Percentiles rank a stretch among this genome's conserved stretches.
phyloP scores from a whole-genome alignment of 2,888 invertebrate species.

The Acronicta leporina region DNA sequence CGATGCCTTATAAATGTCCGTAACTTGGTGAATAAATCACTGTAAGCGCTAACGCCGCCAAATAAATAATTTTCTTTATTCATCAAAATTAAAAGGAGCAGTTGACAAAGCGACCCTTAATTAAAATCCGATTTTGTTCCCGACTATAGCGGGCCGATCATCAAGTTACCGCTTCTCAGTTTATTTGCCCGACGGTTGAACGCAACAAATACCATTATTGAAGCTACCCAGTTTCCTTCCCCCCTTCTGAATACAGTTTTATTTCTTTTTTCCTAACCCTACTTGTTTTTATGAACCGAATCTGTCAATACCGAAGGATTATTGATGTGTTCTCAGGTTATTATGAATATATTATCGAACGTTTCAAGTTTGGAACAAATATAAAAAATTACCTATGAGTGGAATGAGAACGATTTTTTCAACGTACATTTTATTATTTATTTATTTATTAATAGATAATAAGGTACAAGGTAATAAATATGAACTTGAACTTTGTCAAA shows the following conservation, averaged over 20 bases:
- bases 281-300: slow-evolving; percentile 57
- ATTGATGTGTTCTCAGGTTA: slow-evolving; percentile 51
- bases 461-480: no score
- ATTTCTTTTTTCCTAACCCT: slow-evolving; percentile 49
- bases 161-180: slow-evolving; percentile 55
- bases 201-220: slow-evolving; percentile 67
- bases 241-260: slow-evolving; percentile 45
- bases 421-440: no score
- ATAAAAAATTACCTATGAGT: no score
- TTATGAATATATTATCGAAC: slow-evolving; percentile 49
- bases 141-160: slow-evolving; percentile 67
- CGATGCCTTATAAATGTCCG: slow-evolving; percentile 77
- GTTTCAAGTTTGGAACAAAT: slow-evolving; percentile 34
- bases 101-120: slow-evolving; percentile 86
- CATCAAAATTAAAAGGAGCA: slow-evolving; percentile 88
- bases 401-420: no score
- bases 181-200: slow-evolving; percentile 60
- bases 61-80: slow-evolving; percentile 88
- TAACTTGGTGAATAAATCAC: slow-evolving; percentile 84
- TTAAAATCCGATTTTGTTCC: slow-evolving; percentile 81
- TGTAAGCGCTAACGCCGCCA: slow-evolving; percentile 81
- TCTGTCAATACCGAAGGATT: slow-evolving; percentile 54
- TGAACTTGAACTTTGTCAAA: no score
- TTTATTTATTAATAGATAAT: no score
- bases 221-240: slow-evolving; percentile 56